Conservation (phyloP, 2,797 vertebrate species). For the Cuculus canorus region DNA sequence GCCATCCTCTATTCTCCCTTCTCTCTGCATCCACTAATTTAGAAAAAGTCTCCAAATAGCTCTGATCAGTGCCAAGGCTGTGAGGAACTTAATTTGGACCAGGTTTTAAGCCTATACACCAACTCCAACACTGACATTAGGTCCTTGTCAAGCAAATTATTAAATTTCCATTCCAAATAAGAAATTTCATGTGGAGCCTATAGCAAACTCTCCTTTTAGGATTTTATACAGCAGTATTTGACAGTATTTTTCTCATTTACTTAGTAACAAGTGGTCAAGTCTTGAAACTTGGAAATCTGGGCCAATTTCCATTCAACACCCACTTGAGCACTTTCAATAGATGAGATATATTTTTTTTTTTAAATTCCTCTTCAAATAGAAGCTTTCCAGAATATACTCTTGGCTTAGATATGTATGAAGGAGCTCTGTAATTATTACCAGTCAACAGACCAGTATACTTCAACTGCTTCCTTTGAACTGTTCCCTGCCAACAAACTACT, state of each 20-base stretch:
- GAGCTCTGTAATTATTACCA: background rate
- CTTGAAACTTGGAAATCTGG: background rate
- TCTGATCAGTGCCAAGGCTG: background rate
- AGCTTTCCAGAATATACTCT: background rate
- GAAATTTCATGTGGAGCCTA: background rate
- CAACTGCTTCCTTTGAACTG: slow-evolving; percentile 6
- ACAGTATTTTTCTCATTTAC: slow-evolving; percentile 19
- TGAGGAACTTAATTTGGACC: background rate
- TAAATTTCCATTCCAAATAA: background rate
- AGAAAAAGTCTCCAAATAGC: background rate
- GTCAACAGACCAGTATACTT: background rate
- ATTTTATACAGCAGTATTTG: background rate
- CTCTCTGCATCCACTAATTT: background rate
- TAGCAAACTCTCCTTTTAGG: background rate
- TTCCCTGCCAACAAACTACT: background rate
- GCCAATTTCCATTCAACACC: slow-evolving; percentile 25
- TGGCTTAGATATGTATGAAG: background rate
- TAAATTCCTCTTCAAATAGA: background rate
- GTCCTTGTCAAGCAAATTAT: slow-evolving; percentile 4
- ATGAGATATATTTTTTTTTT: slow-evolving; percentile 1
- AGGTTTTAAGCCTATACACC: background rate
- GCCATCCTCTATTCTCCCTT: background rate
- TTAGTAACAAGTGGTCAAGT: background rate
- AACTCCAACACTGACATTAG: background rate
- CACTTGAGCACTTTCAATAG: background rate